phyloP scores from a whole-genome alignment of 2,888 invertebrate genomes.

The Heliothis peltigera region DNA sequence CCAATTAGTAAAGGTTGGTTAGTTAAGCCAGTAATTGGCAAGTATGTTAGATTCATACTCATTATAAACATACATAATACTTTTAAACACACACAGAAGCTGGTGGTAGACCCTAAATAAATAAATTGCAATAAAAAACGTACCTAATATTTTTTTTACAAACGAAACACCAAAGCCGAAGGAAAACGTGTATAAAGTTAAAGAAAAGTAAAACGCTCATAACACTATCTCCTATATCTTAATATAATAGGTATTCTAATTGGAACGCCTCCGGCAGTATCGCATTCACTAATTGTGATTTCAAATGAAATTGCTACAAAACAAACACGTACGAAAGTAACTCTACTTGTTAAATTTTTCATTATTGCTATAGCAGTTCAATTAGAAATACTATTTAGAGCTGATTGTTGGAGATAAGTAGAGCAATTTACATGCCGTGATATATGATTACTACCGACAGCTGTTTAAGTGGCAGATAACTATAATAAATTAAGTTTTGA shows the following conservation, averaged over 20 bases:
- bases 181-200: not conserved
- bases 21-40: too few species aligned
- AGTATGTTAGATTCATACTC: too few species aligned
- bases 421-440: conserved; percentile 8
- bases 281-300: conserved; percentile 38
- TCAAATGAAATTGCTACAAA: conserved; percentile 12
- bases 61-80: too few species aligned
- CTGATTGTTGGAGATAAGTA: not conserved
- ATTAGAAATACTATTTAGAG: conserved; percentile 15
- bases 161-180: not conserved
- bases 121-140: too few species aligned
- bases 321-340: conserved; percentile 6
- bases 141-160: not conserved
- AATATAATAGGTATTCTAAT: conserved; percentile 34
- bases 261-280: conserved; percentile 16
- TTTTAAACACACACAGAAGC: too few species aligned
- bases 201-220: conserved; percentile 18
- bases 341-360: conserved; percentile 2
- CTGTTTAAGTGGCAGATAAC: too few species aligned
- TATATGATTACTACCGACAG: not conserved
- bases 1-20: too few species aligned
- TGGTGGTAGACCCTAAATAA: too few species aligned
- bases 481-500: too few species aligned
- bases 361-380: conserved; percentile 12
- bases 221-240: not conserved